Percentiles rank a stretch among this genome's conserved stretches.
Conservation (phyloP, 2,888 invertebrate species). For the Parnassius apollo region DNA sequence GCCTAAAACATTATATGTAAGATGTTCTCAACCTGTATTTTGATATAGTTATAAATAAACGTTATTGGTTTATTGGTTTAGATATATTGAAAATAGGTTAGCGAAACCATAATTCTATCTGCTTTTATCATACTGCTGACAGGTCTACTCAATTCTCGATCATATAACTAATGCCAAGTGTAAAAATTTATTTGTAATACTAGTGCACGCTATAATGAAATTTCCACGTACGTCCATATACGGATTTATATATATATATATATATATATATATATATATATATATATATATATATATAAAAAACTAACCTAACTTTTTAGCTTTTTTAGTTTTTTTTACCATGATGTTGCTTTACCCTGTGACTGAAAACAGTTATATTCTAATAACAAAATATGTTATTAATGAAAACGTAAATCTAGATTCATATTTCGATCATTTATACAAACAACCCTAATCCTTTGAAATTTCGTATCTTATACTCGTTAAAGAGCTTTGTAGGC, state of each 20-base stretch:
- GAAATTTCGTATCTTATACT: constrained; percentile 3
- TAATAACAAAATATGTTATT: no score
- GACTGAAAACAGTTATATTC: no score
- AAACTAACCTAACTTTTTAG: no score
- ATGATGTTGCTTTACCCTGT: no score
- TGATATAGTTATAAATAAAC: constrained; percentile 2
- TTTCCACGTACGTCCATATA: not conserved
- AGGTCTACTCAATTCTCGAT: constrained; percentile 9
- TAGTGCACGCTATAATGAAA: constrained; percentile 3
- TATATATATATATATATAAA: no score
- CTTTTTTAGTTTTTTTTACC: no score
- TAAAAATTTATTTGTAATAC: constrained; percentile 12
- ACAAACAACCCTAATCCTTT: constrained; percentile 3
- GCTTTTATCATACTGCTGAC: constrained; percentile 4
- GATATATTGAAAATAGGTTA: constrained; percentile 6
- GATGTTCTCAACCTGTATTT: no score
- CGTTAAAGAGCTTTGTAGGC: not conserved
- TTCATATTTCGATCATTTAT: no score
- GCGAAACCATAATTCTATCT: constrained; percentile 12
- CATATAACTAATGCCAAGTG: constrained; percentile 14
- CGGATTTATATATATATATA: no score
- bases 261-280: no score
- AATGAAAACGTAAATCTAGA: no score
- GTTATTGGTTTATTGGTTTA: constrained; percentile 3
- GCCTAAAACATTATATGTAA: no score